phyloP scores from a whole-genome alignment of 2,888 invertebrate genomes.

The Heliconius ethilla region DNA sequence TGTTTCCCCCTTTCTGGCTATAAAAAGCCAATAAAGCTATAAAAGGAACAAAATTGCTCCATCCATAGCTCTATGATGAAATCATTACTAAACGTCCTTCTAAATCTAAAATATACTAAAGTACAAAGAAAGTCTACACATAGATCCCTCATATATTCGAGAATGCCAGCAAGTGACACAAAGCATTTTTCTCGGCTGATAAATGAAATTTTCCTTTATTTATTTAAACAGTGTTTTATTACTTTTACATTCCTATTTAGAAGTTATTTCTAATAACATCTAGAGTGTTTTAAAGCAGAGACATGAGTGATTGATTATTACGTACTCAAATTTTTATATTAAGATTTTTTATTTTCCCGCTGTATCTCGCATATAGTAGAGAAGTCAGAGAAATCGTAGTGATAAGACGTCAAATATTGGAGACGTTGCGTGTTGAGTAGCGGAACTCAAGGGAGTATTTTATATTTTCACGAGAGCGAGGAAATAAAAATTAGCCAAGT shows the following conservation, averaged over 20 bases:
- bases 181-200: constrained; percentile 35
- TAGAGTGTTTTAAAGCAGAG: background rate
- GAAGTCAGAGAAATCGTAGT: background rate
- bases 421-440: background rate
- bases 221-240: constrained; percentile 30
- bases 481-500: no score
- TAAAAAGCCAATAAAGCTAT: no score
- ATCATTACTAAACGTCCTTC: background rate
- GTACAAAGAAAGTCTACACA: constrained; percentile 10
- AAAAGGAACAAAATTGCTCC: no score
- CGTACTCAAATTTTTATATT: background rate
- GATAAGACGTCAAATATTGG: background rate
- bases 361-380: background rate
- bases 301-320: background rate
- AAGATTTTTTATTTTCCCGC: background rate
- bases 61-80: no score
- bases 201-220: constrained; percentile 34
- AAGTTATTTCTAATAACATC: constrained; percentile 2
- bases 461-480: no score
- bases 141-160: constrained; percentile 33
- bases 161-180: constrained; percentile 35
- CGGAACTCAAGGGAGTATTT: background rate
- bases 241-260: constrained; percentile 16
- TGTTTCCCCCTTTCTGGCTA: no score
- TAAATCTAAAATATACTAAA: background rate